These are phyloP conservation scores for Porites cylindrica DNA, from an alignment of 92 coral and sea anemone species.

Conservation along the genomic window DNA sequence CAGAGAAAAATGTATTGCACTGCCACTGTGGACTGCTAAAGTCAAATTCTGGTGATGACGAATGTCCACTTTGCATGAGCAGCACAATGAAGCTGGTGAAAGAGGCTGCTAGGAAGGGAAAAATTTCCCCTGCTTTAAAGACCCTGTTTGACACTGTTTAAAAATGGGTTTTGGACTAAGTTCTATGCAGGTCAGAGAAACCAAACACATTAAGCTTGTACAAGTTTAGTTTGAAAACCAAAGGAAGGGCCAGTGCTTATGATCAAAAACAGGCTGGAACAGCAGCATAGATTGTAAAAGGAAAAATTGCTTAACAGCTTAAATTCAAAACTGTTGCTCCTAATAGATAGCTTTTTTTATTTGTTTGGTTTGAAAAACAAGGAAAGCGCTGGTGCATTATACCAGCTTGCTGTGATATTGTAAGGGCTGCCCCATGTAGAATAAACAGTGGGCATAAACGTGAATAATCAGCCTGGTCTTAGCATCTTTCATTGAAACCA, in stretches of 20 bases:
- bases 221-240: slow-evolving; percentile 15
- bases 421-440: too few species aligned
- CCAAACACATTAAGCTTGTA: neutral
- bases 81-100: slow-evolving; percentile 26
- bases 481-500: too few species aligned
- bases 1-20: slow-evolving; percentile 27
- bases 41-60: slow-evolving; percentile 29
- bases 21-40: slow-evolving; percentile 71
- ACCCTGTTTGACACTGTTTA: slow-evolving; percentile 29
- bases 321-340: too few species aligned
- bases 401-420: neutral
- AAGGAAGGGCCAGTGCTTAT: neutral
- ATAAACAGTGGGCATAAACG: too few species aligned
- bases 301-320: too few species aligned
- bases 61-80: slow-evolving; percentile 25
- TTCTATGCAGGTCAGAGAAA: neutral
- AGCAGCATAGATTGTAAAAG: too few species aligned
- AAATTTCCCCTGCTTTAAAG: slow-evolving; percentile 32
- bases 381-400: neutral
- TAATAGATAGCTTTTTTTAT: too few species aligned
- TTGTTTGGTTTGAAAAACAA: neutral
- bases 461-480: too few species aligned
- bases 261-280: too few species aligned
- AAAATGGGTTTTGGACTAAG: neutral
- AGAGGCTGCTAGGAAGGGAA: slow-evolving; percentile 39